Base-by-base conservation (phyloP, 2,888 invertebrate genomes). In the Cryptus armator region DNA sequence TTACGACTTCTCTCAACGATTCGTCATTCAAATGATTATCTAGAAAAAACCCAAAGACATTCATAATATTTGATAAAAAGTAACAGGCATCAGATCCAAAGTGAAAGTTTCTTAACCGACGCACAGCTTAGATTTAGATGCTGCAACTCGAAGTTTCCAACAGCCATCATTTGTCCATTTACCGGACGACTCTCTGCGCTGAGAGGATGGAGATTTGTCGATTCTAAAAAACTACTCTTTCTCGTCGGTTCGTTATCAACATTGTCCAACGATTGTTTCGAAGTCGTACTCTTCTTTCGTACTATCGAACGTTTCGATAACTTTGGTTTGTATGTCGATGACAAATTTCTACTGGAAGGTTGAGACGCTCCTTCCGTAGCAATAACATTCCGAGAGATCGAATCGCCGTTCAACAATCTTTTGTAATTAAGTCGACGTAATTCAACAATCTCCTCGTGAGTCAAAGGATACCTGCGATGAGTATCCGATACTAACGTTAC, bases 101-200 rank as follows among this genome's bases (percentile, higher is more conserved):
- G n/a, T 6, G 37, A 68, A 68, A 74, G 51, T 43, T 62, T 67
- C 29, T n/a, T 51, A 48, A 32, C 29, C 37, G 19, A 84, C 86
- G 85, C 91, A 94, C 94, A 94, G 67, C 92, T 90, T 64, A 94
- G 77, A 84, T 93, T 94, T 64, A 94, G 85, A 83, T 92, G 91
- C 29, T 91, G 89, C 53, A 94, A 80, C 16, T 87, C 81, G 16
- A 92, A 89, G 83, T 94, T 94, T 83, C 94, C 94, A 10, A 59
- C 88, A 46, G 92, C 91, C 62, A 89, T 88, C 10, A 93, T 86
- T 56, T 88, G 84, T 59, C 89, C 90, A 14, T 92, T 87, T 64
- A 90, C 88, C 24, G 89, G 88, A 48, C 86, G 81, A 67, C 87
- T 89, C 66, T 94, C 93, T 62, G 86, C 87, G n/a, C 88, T 86